Percentiles rank a stretch among this genome's conserved stretches.
Conservation (phyloP, 92 coral and sea anemone genomes). For the Umimayanthus chanpuru region DNA sequence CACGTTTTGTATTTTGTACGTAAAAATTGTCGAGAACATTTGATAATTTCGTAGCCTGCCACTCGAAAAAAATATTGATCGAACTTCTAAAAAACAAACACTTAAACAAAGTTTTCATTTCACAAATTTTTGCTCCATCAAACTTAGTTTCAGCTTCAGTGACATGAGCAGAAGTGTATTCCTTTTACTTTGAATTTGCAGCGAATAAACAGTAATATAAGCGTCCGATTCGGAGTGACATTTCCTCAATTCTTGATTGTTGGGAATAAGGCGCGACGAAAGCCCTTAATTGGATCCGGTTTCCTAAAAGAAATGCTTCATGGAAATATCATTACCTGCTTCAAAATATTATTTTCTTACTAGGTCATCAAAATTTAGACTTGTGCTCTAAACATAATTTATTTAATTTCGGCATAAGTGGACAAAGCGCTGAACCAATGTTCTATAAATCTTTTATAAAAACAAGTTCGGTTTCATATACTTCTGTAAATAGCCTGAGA, state of each 20-base stretch:
- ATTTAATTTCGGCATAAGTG: not conserved
- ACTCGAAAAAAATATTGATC: too few relatives aligned
- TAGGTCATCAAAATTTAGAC: not conserved
- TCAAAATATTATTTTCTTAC: not conserved
- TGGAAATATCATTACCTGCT: not conserved
- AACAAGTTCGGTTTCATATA: not conserved
- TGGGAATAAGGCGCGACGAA: not conserved
- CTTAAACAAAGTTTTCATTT: too few relatives aligned
- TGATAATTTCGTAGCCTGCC: too few relatives aligned
- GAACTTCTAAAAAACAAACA: too few relatives aligned
- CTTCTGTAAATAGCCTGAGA: not conserved
- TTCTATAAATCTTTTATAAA: not conserved
- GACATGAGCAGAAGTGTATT: too few relatives aligned
- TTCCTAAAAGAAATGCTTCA: not conserved
- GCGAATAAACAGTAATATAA: too few relatives aligned
- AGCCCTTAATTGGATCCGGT: slow-evolving; percentile 32
- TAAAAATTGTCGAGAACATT: too few relatives aligned
- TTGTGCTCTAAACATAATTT: not conserved
- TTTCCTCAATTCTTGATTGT: slow-evolving; percentile 18
- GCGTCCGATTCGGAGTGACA: slow-evolving; percentile 14
- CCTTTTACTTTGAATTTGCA: too few relatives aligned
- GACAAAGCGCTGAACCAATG: not conserved
- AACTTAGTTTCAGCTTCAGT: too few relatives aligned
- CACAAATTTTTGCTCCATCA: too few relatives aligned
- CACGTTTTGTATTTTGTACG: too few relatives aligned